phyloP scores from a whole-genome alignment of 2,113 vertebrate genomes.

The Leptodactylus fuscus region DNA sequence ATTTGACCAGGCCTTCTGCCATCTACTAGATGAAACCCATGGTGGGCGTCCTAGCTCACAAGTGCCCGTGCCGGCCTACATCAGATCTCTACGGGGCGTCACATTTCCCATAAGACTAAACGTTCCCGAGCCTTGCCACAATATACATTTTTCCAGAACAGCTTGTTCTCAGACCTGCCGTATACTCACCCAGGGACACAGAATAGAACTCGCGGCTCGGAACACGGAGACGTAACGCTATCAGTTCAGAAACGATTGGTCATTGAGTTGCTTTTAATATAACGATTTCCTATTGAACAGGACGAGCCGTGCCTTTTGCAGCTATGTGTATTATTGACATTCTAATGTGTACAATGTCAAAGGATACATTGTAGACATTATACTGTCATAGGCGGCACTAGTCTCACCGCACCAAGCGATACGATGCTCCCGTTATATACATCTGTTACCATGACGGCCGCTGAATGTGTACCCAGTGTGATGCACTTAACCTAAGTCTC shows the following conservation, averaged over 20 bases:
- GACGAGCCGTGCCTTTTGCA: background rate
- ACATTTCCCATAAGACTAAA: background rate
- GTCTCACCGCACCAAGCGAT: background rate
- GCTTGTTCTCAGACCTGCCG: background rate
- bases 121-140: background rate
- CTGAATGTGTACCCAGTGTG: background rate
- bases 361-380: background rate
- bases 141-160: background rate
- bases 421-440: background rate
- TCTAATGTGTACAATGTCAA: background rate
- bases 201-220: background rate
- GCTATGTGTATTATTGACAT: background rate
- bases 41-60: too few species aligned
- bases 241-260: background rate
- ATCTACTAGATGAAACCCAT: too few species aligned
- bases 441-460: constrained; percentile 12
- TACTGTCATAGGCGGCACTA: background rate
- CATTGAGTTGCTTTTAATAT: constrained; percentile 3
- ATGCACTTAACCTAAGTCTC: constrained; percentile 27
- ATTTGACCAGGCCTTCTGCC: too few species aligned
- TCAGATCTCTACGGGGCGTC: too few species aligned
- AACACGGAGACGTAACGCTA: background rate
- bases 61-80: too few species aligned
- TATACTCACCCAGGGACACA: background rate
- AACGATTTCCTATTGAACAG: background rate